Conservation (phyloP, 2,888 invertebrate species). For the Drosophila basisetae region DNA sequence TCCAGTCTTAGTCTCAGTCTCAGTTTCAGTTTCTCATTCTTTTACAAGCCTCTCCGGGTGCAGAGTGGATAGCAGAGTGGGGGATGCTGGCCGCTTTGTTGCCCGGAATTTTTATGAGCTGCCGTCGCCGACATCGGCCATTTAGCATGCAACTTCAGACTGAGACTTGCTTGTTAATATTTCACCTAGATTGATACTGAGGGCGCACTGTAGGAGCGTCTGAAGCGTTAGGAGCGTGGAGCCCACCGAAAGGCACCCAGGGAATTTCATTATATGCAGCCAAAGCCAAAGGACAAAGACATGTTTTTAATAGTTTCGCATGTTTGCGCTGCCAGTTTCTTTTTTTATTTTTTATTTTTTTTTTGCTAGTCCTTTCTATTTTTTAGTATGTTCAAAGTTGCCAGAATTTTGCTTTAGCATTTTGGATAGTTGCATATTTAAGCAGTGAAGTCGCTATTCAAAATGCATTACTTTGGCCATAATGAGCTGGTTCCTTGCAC, state of each 20-base stretch:
- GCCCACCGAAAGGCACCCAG: conserved; percentile 37
- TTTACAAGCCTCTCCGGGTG: conserved; percentile 10
- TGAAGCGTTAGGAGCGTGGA: conserved; percentile 13
- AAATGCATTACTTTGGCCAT: conserved; percentile 27
- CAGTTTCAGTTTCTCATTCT: background rate
- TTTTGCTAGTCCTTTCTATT: conserved; percentile 9
- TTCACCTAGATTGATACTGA: conserved; percentile 80
- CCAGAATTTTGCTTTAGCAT: conserved; percentile 44
- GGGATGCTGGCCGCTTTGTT: conserved; percentile 45
- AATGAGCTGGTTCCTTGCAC: conserved; percentile 19
- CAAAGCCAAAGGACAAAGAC: conserved; percentile 69
- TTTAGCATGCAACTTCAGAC: conserved; percentile 57
- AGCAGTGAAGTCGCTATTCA: conserved; percentile 42
- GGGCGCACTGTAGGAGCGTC: conserved; percentile 20
- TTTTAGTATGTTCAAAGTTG: conserved; percentile 44
- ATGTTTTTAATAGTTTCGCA: conserved; percentile 79
- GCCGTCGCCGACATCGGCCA: conserved; percentile 56
- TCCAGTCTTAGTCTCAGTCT: background rate
- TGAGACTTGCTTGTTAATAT: conserved; percentile 72
- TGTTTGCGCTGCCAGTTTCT: conserved; percentile 62
- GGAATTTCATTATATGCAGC: conserved; percentile 78
- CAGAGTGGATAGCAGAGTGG: background rate
- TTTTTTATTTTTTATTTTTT: conserved; percentile 1
- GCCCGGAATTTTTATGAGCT: conserved; percentile 82
- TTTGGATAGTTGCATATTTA: conserved; percentile 67